Evolutionary conservation across 1,140 invertebrate species (phyloP).

Genomic region (Homalodisca vitripennis): DNA sequence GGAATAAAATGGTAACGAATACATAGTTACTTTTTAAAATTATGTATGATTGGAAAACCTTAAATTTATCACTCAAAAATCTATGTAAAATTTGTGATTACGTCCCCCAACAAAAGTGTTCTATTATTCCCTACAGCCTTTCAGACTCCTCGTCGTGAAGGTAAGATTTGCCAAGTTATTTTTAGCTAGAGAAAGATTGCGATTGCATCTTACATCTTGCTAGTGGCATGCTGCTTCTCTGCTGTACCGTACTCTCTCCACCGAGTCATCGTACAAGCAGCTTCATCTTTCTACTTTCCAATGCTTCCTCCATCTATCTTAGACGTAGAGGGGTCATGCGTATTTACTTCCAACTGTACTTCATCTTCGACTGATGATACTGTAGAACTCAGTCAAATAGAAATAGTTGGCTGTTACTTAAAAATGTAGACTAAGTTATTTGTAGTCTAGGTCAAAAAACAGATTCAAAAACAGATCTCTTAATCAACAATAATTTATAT

Average conservation of each 20-base stretch:
- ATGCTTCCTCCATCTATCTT: not conserved
- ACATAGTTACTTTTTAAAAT: not conserved
- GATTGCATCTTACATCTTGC: constrained; percentile 1
- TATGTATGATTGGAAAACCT: not conserved
- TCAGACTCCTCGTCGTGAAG: constrained; percentile 8
- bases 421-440: not conserved
- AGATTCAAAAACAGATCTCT: not conserved
- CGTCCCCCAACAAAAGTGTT: constrained; percentile 13
- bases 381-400: constrained; percentile 1
- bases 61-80: not conserved
- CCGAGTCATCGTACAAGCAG: not conserved
- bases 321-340: not conserved
- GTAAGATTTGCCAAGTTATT: constrained; percentile 10
- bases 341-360: not conserved
- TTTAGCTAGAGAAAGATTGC: not conserved
- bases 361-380: constrained; percentile 1
- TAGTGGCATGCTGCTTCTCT: constrained; percentile 16
- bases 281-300: not conserved
- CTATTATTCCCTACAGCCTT: constrained; percentile 23
- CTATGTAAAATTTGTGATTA: not conserved
- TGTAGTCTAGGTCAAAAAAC: not conserved
- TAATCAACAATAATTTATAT: not conserved
- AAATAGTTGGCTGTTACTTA: not conserved
- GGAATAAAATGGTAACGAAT: not conserved
- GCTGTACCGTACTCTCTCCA: not conserved